Percentiles rank a stretch among this genome's conserved stretches.
Conservation (phyloP, 2,888 invertebrate genomes). For the Thecophora atra region DNA sequence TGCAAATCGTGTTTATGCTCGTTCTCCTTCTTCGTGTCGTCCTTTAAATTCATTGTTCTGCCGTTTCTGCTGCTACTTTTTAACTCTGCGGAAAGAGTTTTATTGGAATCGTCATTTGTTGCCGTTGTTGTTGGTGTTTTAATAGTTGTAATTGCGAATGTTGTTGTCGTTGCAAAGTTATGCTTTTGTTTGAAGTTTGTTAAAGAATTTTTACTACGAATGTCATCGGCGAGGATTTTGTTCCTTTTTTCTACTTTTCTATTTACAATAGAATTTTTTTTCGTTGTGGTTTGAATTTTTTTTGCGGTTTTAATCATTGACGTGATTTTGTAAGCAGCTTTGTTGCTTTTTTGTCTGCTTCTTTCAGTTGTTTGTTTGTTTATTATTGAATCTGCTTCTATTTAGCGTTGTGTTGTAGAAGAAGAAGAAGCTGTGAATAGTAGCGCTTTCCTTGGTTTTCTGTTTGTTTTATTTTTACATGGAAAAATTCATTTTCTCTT, state of each 20-base stretch:
- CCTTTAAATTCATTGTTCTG: neutral
- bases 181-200: constrained; percentile 26
- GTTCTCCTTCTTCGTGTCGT: constrained; percentile 10
- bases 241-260: constrained; percentile 11
- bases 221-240: constrained; percentile 8
- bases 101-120: neutral
- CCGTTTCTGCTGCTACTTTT: neutral
- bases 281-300: neutral
- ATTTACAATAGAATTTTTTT: neutral
- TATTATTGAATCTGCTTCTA: neutral
- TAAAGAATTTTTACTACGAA: constrained; percentile 19
- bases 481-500: too few species aligned
- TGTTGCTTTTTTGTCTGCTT: neutral
- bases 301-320: constrained; percentile 31
- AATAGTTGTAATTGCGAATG: neutral
- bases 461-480: too few species aligned
- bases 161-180: constrained; percentile 18
- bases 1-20: constrained; percentile 5
- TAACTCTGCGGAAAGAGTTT: neutral
- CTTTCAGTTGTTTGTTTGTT: neutral
- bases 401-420: neutral
- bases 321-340: neutral
- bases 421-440: too few species aligned
- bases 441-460: too few species aligned
- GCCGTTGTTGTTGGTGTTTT: neutral